Evolutionary conservation across 92 coral and sea anemone species (phyloP).

Genomic region (Palythoa grandis): DNA sequence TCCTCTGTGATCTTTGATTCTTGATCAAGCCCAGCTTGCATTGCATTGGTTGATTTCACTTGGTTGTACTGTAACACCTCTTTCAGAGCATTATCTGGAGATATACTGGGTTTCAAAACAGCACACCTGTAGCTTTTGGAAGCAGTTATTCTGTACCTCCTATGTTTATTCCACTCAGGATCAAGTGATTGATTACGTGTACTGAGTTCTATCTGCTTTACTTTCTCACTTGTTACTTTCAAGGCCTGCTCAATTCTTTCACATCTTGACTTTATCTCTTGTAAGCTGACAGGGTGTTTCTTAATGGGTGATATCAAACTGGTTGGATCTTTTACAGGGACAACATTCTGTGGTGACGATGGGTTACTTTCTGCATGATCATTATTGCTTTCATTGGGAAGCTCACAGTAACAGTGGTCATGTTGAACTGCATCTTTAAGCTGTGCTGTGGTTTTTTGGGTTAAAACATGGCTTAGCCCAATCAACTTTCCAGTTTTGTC

Average conservation of each 20-base stretch:
- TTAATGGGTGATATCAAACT: conserved; percentile 47
- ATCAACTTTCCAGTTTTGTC: conserved; percentile 32
- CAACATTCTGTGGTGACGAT: conserved; percentile 2
- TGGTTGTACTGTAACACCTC: conserved; percentile 32
- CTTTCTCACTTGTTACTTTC: conserved; percentile 41
- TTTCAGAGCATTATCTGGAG: conserved; percentile 52
- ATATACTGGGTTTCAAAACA: conserved; percentile 45
- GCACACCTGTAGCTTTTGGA: conserved; percentile 56
- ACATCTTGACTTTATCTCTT: conserved; percentile 43
- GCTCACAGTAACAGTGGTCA: conserved; percentile 37
- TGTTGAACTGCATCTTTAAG: conserved; percentile 25
- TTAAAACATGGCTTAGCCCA: conserved; percentile 33
- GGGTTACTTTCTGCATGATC: conserved; percentile 14
- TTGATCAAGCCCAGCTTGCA: conserved; percentile 47
- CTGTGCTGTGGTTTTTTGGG: conserved; percentile 15
- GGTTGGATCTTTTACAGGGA: conserved; percentile 8
- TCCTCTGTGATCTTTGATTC: conserved; percentile 37
- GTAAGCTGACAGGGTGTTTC: conserved; percentile 33
- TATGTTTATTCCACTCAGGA: conserved; percentile 34
- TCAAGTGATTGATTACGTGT: conserved; percentile 51
- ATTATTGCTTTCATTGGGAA: conserved; percentile 17
- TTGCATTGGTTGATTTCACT: neutral
- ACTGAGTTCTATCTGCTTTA: conserved; percentile 22
- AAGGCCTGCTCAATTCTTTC: conserved; percentile 42
- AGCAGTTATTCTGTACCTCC: conserved; percentile 56